Base-by-base conservation (phyloP, 92 coral and sea anemone species). In the Diadumene lineata region DNA sequence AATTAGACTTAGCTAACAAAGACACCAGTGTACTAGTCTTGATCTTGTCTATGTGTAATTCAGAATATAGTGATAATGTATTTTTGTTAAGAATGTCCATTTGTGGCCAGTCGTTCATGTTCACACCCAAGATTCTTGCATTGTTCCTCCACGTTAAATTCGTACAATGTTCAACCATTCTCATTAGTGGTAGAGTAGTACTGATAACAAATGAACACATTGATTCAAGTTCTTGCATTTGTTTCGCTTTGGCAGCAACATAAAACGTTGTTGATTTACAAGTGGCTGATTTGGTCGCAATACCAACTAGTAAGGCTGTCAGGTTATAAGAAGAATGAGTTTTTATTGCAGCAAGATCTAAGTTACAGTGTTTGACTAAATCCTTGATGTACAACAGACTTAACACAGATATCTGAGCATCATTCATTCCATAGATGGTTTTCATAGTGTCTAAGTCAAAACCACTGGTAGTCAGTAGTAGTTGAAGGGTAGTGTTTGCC, bases 131-230 rank as follows among this genome's bases (percentile, higher is more conserved):
- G 27, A 81, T 75, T 62, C 70, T 75, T 16, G 70, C 84, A 66
- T 65, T 90, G 51, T 31, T 53, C 22, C 96, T 80, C 96, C 96
- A 90, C 34, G 89, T 66, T 19, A 80, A 82, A 1, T 78, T 76
- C 0, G 89, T 76, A 31, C 83, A 81, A 24, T 32, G 23, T 38
- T 90, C 96, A 0, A 69, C 79, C 8, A 90, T 82, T 25, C 73
- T 66, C 78, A 90, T 81, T 11, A 86, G 72, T 18, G 96, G 70
- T 8, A 69, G 68, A 25, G 74, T 75, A 8, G 64, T 15, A 75
- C 85, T 86, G 26, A 57, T 26, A 34, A 86, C 34, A 4, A 34
- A 33, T 38, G 72, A 43, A 34, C 79, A 75, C 1, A 72, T 76
- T 61, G 81, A 58, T 61, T 79, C 72, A 13, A 72, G 77, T 21